A percentile compares a stretch with the other conserved stretches of the same genome.
phyloP scores from a whole-genome alignment of 2,888 invertebrate species.

The Pantelozetes paolii region DNA sequence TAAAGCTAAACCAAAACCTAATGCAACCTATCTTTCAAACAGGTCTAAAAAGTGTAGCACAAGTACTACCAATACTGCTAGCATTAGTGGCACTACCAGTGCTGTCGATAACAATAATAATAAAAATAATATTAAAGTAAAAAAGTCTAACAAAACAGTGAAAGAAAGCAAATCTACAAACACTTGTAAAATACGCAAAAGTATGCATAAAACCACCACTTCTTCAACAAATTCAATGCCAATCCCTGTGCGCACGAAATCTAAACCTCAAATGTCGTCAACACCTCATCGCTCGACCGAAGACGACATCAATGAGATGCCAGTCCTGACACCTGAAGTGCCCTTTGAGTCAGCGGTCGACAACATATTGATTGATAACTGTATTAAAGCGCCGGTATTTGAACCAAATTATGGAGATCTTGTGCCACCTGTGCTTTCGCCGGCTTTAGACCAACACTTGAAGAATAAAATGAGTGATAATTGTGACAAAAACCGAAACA shows the following conservation, averaged over 20 bases:
- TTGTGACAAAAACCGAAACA: not conserved
- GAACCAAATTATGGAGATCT: not conserved
- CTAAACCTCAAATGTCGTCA: not conserved
- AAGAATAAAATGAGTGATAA: not conserved
- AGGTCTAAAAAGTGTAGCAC: too few species aligned
- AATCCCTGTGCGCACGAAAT: not conserved
- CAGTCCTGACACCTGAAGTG: not conserved
- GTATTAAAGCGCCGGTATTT: not conserved
- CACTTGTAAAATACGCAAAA: not conserved
- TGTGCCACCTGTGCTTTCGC: not conserved
- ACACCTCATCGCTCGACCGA: not conserved
- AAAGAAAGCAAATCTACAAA: not conserved
- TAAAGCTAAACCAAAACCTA: too few species aligned
- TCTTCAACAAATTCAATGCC: not conserved
- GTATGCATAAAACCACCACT: not conserved
- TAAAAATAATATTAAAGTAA: not conserved
- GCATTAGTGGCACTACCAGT: too few species aligned
- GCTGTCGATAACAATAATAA: not conserved
- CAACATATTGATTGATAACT: not conserved
- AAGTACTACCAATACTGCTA: too few species aligned
- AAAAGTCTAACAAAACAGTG: not conserved
- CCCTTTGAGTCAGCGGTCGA: not conserved
- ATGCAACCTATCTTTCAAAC: too few species aligned
- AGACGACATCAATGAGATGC: conserved; percentile 5
- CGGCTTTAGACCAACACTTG: not conserved